Evolutionary conservation across 1,140 invertebrate species (phyloP).

Genomic region (Acromyrmex charruanus): DNA sequence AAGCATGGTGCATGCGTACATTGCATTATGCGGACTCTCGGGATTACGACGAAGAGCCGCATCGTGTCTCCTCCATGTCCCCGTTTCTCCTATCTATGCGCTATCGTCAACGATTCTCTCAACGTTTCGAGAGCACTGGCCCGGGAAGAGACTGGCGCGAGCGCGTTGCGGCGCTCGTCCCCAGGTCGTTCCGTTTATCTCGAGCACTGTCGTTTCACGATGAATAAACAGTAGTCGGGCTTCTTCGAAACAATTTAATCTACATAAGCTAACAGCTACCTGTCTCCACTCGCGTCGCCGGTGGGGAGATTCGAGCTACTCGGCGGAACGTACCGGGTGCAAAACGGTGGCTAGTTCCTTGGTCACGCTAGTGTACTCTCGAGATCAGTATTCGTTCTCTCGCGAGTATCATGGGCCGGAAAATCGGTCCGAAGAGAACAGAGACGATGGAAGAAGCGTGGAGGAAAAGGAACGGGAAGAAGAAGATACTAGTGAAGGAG

Average conservation of each 20-base stretch:
- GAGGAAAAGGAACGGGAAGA: not conserved
- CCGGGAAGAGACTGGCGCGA: not conserved
- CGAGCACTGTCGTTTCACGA: slow-evolving; percentile 71
- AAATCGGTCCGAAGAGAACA: slow-evolving; percentile 19
- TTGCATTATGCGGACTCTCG: slow-evolving; percentile 49
- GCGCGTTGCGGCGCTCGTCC: slow-evolving; percentile 24
- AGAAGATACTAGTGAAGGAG: not conserved
- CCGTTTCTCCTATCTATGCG: slow-evolving; percentile 11
- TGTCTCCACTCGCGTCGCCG: slow-evolving; percentile 62
- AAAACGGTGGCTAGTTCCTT: not conserved
- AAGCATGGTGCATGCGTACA: slow-evolving; percentile 29
- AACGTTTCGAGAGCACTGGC: slow-evolving; percentile 28
- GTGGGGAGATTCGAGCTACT: slow-evolving; percentile 60
- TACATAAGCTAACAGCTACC: slow-evolving; percentile 79
- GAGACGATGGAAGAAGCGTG: not conserved
- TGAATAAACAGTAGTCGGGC: slow-evolving; percentile 75
- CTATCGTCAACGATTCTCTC: slow-evolving; percentile 37
- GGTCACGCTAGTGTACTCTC: slow-evolving; percentile 18
- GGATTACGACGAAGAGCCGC: slow-evolving; percentile 38
- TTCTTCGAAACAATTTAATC: slow-evolving; percentile 80
- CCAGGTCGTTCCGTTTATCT: slow-evolving; percentile 74
- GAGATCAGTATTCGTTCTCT: slow-evolving; percentile 19
- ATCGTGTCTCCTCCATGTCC: not conserved
- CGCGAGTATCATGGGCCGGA: slow-evolving; percentile 4
- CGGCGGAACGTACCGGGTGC: slow-evolving; percentile 38